A percentile compares a stretch with the other conserved stretches of the same genome.
Conservation (phyloP, 2,888 invertebrate genomes). For the Schrankia costaestrigalis region DNA sequence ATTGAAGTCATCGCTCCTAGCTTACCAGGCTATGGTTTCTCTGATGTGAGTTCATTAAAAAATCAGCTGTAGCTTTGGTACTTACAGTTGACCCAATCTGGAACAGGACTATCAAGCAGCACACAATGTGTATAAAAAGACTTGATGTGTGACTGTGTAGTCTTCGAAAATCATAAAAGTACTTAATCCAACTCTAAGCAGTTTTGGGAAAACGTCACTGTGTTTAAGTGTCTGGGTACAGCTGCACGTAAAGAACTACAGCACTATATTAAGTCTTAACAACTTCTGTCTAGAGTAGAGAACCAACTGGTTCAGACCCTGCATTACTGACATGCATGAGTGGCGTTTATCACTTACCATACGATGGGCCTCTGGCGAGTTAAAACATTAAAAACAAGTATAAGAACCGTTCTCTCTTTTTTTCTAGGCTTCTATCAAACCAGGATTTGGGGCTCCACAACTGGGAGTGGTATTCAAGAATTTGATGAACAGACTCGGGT, state of each 20-base stretch:
- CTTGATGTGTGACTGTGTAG: too few relatives aligned
- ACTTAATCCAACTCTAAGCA: too few relatives aligned
- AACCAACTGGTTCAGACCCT: too few relatives aligned
- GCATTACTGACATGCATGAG: not conserved
- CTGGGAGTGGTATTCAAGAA: conserved; percentile 78
- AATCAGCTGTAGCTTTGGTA: not conserved
- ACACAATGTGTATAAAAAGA: not conserved
- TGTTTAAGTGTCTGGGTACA: too few relatives aligned
- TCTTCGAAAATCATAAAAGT: too few relatives aligned
- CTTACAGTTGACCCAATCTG: not conserved
- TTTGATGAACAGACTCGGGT: conserved; percentile 83
- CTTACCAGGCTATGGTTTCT: conserved; percentile 36
- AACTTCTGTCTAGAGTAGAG: too few relatives aligned
- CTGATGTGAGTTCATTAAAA: conserved; percentile 27
- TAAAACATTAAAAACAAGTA: not conserved
- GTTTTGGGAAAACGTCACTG: too few relatives aligned
- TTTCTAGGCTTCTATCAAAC: conserved; percentile 30
- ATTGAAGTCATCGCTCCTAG: conserved; percentile 50
- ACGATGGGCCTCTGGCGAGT: not conserved
- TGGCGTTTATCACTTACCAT: not conserved
- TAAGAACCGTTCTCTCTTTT: not conserved
- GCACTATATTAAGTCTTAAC: too few relatives aligned
- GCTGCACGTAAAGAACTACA: too few relatives aligned
- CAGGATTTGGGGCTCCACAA: conserved; percentile 74
- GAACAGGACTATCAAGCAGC: not conserved